phyloP scores from a whole-genome alignment of 2,888 invertebrate species.

The Tortrix viridana region DNA sequence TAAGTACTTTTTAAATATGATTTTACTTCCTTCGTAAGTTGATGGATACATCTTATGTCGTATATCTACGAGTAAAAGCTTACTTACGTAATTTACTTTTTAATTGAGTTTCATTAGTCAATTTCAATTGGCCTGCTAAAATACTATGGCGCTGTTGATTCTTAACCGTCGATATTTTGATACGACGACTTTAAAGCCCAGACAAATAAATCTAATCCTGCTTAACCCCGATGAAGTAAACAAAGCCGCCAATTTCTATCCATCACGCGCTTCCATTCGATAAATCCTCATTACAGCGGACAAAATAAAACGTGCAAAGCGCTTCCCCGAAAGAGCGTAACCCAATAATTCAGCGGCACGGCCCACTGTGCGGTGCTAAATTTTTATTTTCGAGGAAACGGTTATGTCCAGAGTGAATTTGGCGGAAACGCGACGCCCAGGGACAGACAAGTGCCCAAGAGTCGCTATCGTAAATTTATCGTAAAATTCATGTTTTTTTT shows the following conservation, averaged over 20 bases:
- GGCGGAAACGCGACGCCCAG: conserved; percentile 55
- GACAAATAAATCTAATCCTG: conserved; percentile 16
- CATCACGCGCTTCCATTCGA: conserved; percentile 47
- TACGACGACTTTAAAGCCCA: background rate
- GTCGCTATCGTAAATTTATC: conserved; percentile 51
- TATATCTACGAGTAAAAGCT: too few species aligned
- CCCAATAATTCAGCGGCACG: conserved; percentile 62
- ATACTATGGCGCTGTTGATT: too few species aligned
- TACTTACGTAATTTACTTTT: too few species aligned
- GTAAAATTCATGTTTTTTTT: conserved; percentile 45
- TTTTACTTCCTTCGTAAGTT: too few species aligned
- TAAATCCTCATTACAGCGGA: conserved; percentile 60
- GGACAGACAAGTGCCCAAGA: conserved; percentile 45
- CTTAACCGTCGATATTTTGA: too few species aligned
- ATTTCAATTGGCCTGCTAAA: too few species aligned
- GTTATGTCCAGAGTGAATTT: conserved; percentile 71
- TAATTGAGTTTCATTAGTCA: too few species aligned
- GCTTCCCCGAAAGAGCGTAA: conserved; percentile 47
- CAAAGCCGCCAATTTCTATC: conserved; percentile 43
- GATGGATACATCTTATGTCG: too few species aligned
- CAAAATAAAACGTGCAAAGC: conserved; percentile 54
- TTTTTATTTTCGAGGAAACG: conserved; percentile 74
- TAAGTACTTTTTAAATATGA: too few species aligned
- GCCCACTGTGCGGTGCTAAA: conserved; percentile 68
- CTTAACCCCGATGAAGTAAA: conserved; percentile 29